Evolutionary conservation across 2,113 vertebrate genomes (phyloP), one percentile per base, ranked within the genome.

Genomic region (Brevimyrus niger): DNA sequence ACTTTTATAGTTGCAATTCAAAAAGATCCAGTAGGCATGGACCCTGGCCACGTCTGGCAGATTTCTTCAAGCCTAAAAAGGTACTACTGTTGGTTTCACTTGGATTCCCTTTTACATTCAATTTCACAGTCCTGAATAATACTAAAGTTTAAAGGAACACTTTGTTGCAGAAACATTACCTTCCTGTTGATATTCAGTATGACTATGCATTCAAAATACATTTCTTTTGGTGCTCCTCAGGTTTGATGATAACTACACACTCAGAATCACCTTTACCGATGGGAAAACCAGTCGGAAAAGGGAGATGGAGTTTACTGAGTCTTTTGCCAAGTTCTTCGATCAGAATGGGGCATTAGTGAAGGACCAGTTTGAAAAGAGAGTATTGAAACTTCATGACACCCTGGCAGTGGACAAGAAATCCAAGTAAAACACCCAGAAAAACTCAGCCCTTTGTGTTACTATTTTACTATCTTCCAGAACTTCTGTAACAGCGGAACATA

Each of bases 61-160:
- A 96, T 99, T 46, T 97, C 98, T 1, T 99, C 98, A 83, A 98
- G 97, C 87, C 97, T 99, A 90, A 99, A 99, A 96, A 95, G 98
- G 98, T 96, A 88, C 21, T 17, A 21, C 76, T 47, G 47, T 38
- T 15, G 19, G 15, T 31, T 46, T 44, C n/a, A 23, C 3, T 50
- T 3, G 4, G 21, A 27, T 48, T 31, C 4, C 19, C 9, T 9
- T 27, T 86, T 23, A n/a, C 35, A 0, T 73, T 27, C 27, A 35
- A 15, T 35, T 15, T 11, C 65, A 69, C 65, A 35, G 73, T 76
- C 15, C 73, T 76, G 11, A 42, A 15, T 51, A 35, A 31, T 73
- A 35, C 13, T 31, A 13, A 69, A 31, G 61, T 42, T 17, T 80
- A 80, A 80, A 19, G 73, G 31, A 19, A 19, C 35, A 8, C 11